Conservation (phyloP, 2,113 vertebrate species). For the Australoheros scitulus region DNA sequence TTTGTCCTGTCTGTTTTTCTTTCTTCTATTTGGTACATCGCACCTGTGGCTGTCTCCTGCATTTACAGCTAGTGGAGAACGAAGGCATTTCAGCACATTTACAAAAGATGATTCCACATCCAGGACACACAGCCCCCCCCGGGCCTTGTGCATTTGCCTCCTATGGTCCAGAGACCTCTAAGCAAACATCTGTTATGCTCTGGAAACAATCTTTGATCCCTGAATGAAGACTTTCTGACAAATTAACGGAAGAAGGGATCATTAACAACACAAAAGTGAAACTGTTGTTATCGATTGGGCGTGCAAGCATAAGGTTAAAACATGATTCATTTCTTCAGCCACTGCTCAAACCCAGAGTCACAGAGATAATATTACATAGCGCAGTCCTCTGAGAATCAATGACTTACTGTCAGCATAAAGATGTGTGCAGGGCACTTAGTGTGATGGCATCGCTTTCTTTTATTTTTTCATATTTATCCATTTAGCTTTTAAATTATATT, state of each 20-base stretch:
- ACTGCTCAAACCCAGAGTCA: neutral
- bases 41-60: conserved; percentile 32
- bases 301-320: conserved; percentile 23
- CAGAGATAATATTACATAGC: conserved; percentile 6
- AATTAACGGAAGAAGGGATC: conserved; percentile 47
- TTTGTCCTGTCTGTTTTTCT: conserved; percentile 8
- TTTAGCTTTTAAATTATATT: neutral
- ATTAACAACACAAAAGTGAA: conserved; percentile 39
- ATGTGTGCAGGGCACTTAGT: neutral
- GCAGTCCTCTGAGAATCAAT: neutral
- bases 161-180: conserved; percentile 51
- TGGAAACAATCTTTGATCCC: conserved; percentile 68
- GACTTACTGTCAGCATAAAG: neutral
- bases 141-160: conserved; percentile 43
- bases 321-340: conserved; percentile 48
- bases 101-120: conserved; percentile 65
- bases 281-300: conserved; percentile 43
- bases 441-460: neutral
- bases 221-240: conserved; percentile 39
- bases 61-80: conserved; percentile 45
- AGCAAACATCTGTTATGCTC: conserved; percentile 69
- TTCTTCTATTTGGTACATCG: conserved; percentile 3
- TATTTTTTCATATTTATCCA: neutral
- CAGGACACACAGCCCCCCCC: conserved; percentile 61
- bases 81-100: conserved; percentile 65